Base-by-base conservation (phyloP, 2,888 invertebrate genomes). In the Megalurothrips usitatus region DNA sequence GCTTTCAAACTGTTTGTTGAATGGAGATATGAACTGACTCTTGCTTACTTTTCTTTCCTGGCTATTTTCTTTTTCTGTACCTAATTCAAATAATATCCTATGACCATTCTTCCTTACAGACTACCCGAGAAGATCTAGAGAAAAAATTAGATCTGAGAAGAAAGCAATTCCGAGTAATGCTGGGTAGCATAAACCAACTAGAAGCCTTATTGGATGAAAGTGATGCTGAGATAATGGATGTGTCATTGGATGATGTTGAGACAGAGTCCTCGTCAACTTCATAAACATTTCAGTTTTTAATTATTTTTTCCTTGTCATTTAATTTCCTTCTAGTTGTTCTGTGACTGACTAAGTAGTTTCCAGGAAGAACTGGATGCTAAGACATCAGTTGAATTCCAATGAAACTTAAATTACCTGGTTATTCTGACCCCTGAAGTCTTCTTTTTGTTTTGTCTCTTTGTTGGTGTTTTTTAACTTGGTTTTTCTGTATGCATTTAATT, bases 131-230 rank as follows among this genome's bases (percentile, higher is more conserved):
- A 68, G 91, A 92, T 83, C 87, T 96, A 82, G 94, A 95, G 84
- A 91, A 92, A 79, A 93, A 95, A 86, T 89, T 97, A 83, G 93
- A 95, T 83, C 90, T 94, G 85, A 89, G 97, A 81, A 92, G 94
- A 84, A 97, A 97, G 87, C 96, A 97, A 86, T 96, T 97, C 85
- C 93, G 95, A 86, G 94, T 97, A 12, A 87, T 98, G 58, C 93
- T 96, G 84, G 93, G 94, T 63, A 94, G 96, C 23, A 94, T 96
- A 84, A 94, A 95, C 86, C 94, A 96, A 85, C 87, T 98, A 80
- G 94, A 95, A 86, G 91, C 91, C 34, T 91, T 95, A 86, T 86
- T 96, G 52, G 94, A 95, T 83, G 91, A 91, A 83, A 87, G 87
- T 68, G 92, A 92, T 82, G 89, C 89, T 75, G 68, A 75, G 84